Conservation (phyloP, 2,888 invertebrate genomes). For the Parnassius orleans region DNA sequence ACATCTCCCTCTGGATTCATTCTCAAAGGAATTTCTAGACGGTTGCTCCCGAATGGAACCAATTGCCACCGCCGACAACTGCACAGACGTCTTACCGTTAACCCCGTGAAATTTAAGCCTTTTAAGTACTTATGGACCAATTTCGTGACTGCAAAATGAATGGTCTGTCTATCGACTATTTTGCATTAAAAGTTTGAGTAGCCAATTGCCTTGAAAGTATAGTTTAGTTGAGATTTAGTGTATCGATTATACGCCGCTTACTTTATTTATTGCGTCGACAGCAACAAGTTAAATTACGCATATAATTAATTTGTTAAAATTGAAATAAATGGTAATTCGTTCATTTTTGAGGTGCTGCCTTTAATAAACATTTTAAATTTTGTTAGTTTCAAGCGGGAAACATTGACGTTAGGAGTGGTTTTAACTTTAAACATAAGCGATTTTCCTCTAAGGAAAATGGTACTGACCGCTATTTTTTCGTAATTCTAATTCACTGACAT, state of each 20-base stretch:
- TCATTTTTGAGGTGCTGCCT: no score
- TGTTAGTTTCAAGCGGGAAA: no score
- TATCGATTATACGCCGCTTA: not conserved
- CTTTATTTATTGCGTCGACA: conserved; percentile 1
- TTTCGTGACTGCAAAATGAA: conserved; percentile 1
- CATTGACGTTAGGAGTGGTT: not conserved
- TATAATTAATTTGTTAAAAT: not conserved
- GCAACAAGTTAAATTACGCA: not conserved
- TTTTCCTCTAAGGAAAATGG: conserved; percentile 24
- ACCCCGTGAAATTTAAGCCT: conserved; percentile 3
- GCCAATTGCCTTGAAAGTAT: not conserved
- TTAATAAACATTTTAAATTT: no score
- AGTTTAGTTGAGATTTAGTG: not conserved
- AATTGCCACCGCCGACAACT: conserved; percentile 45
- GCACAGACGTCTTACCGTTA: conserved; percentile 26
- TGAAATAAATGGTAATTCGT: no score
- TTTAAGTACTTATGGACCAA: conserved; percentile 7
- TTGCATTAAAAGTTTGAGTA: not conserved
- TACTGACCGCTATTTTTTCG: conserved; percentile 1
- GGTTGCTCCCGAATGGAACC: conserved; percentile 60
- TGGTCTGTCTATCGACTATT: not conserved
- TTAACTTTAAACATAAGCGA: conserved; percentile 1
- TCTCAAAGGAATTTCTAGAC: conserved; percentile 71
- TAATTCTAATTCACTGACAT: conserved; percentile 16
- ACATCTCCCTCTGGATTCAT: conserved; percentile 34